phyloP scores from a whole-genome alignment of 2,113 vertebrate species.

The Caranx ignobilis region DNA sequence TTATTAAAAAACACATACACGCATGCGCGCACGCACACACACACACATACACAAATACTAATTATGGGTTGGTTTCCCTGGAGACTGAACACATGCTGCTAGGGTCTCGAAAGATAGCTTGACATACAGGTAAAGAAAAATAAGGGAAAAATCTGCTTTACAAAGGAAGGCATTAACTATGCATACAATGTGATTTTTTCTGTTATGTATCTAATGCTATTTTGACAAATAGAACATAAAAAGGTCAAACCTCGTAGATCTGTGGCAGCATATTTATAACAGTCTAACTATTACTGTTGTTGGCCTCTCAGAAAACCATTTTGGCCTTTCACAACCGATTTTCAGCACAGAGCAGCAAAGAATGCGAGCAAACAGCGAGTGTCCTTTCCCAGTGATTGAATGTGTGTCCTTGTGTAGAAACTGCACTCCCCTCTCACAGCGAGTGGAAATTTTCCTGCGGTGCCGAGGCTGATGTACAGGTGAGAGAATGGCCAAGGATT shows the following conservation, averaged over 20 bases:
- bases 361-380: conserved; percentile 43
- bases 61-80: conserved; percentile 70
- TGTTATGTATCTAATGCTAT: background rate
- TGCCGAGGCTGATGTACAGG: conserved; percentile 67
- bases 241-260: background rate
- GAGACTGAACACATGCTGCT: conserved; percentile 56
- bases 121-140: conserved; percentile 48
- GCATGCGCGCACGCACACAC: background rate
- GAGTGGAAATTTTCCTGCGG: conserved; percentile 48
- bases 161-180: conserved; percentile 12
- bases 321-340: conserved; percentile 36
- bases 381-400: conserved; percentile 67
- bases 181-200: background rate
- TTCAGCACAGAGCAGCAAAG: conserved; percentile 14
- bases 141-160: conserved; percentile 2
- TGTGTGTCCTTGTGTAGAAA: conserved; percentile 74
- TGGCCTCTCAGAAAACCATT: conserved; percentile 22
- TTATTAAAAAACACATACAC: conserved; percentile 72
- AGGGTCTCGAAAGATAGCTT: conserved; percentile 49
- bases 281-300: conserved; percentile 19
- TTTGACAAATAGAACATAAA: conserved; percentile 1
- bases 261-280: background rate
- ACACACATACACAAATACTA: conserved; percentile 45
- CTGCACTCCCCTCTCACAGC: conserved; percentile 47
- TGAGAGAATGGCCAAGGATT: conserved; percentile 73